Conservation (phyloP, 2,797 vertebrate genomes). For the Pitangus sulphuratus region DNA sequence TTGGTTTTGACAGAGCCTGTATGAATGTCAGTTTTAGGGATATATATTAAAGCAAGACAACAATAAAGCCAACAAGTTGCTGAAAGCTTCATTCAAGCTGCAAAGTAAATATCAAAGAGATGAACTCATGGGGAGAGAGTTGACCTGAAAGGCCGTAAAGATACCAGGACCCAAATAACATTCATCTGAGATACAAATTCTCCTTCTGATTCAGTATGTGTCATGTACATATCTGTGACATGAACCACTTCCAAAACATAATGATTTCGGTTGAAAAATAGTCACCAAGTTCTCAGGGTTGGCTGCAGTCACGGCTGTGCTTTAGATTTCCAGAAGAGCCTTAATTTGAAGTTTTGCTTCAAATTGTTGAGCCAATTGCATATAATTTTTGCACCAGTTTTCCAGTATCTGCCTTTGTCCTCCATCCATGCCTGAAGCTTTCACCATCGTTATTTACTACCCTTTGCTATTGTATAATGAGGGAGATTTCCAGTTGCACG, state of each 20-base stretch:
- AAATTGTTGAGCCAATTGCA: background rate
- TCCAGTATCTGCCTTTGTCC: background rate
- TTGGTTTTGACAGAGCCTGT: background rate
- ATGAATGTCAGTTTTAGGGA: background rate
- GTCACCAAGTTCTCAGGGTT: background rate
- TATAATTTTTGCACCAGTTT: background rate
- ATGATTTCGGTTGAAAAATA: background rate
- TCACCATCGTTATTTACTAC: background rate
- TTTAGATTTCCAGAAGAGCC: background rate
- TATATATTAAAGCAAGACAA: slow-evolving; percentile 1
- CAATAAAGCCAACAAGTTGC: background rate
- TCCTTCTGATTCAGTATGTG: background rate
- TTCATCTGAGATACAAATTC: background rate
- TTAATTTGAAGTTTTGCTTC: background rate
- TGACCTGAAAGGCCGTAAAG: background rate
- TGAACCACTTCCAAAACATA: background rate
- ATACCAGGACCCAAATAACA: background rate
- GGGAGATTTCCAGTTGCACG: background rate
- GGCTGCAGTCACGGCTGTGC: background rate
- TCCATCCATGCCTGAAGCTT: background rate
- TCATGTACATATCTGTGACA: background rate
- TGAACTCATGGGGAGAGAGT: background rate
- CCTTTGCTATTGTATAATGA: background rate
- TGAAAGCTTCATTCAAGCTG: background rate
- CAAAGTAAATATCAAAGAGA: background rate